Base-by-base conservation (phyloP, 2,113 vertebrate genomes). In the Gavialis gangeticus region DNA sequence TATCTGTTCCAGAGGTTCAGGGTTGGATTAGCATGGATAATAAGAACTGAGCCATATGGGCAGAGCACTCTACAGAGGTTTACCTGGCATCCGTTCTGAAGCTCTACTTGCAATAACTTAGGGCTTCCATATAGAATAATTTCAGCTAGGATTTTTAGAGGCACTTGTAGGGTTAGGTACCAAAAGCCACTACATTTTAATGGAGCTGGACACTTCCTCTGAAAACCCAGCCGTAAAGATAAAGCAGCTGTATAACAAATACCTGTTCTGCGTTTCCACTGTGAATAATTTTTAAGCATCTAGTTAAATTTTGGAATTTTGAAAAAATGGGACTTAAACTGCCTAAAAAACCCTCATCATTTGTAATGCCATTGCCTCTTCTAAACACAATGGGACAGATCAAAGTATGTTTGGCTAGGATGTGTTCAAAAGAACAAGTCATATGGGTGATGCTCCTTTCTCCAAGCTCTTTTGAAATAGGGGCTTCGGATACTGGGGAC, bases 141-240 rank as follows among this genome's bases (percentile, higher is more conserved):
- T 92, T 86, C 80, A 85, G 83, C 73, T 85, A 75, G 67, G 69
- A 92, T 93, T 96, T 96, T 91, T 82, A 92, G 46, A 67, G 87
- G 24, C 78, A 4, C 34, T 75, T 79, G 77, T 89, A 82, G 85
- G 85, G 69, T 92, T 95, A 94, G 46, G n/a, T 82, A 91, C 79
- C 92, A 95, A 95, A 95, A 92, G 34, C 58, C 66, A 88, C 95
- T 88, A 89, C 57, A 54, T 71, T 91, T 89, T 94, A 91, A 81
- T 94, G 25, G 34, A 94, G 79, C 13, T 1, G 73, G 85, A 78
- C 78, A 28, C 75, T 91, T 66, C 80, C 83, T 95, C 84, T 95
- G 90, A 88, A 92, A 86, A 95, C 84, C 85, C 95, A 69, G 86
- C 85, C 80, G 77, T 85, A 37, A 57, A 92, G 87, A 88, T 85